Base-by-base conservation (phyloP, 1,140 invertebrate species). In the Cydia pomonella region DNA sequence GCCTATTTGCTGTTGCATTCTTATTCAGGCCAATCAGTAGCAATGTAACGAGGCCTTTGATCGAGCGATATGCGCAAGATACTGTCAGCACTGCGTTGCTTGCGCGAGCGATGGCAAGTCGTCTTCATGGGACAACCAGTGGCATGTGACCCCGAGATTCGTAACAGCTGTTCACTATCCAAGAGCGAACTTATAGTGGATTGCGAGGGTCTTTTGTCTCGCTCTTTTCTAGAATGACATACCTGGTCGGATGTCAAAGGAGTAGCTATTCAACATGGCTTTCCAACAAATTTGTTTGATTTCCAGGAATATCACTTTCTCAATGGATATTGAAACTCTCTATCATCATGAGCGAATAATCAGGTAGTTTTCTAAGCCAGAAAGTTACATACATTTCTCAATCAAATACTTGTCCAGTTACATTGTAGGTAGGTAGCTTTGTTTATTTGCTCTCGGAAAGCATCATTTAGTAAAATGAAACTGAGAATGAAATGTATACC, bases 1-100 rank as follows among this genome's bases (percentile, higher is more conserved):
- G 63, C 27, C 64, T 33, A 33, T 69, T 69, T 69, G 29, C 25
- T 66, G 64, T 33, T 69, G 64, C 25, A 38, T 33, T 66, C 27
- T 38, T 69, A 69, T 69, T 69, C 64, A 69, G 64, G 64, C 64
- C 64, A 69, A 69, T 33, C 64, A 69, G n/a, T 69, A 33, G 63
- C 27, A 29, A 18, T 18, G 27, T 69, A 41, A 69, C 29, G 64
- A 69, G 64, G 27, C 6, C 64, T 69, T 33, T 64, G 63, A 64
- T 64, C 53, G 53, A 59, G 21, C 53, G 53, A 59, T 59, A 59
- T 59, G 53, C 53, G 53, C 53, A 59, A 59, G 53, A 59, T 59
- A 59, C 53, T 59, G 53, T 23, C 53, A 59, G 53, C n/a, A 59
- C 18, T 23, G 50, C n/a, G n/a, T 59, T 59, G 6, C 21, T 23